Evolutionary conservation across 1,140 invertebrate species (phyloP).

Genomic region (Drosophila pruinosa): DNA sequence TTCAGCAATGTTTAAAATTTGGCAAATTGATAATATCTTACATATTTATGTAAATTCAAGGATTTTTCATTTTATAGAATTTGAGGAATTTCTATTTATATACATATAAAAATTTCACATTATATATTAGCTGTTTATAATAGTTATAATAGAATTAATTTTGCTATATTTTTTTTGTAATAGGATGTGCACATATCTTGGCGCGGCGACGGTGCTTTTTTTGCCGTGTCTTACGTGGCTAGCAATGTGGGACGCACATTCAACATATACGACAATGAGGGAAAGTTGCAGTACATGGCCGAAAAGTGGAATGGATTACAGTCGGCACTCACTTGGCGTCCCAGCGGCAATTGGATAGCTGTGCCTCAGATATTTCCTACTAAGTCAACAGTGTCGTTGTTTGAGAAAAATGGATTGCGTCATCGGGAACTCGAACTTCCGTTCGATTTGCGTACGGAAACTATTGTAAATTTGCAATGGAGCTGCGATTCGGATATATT

Average conservation of each 20-base stretch:
- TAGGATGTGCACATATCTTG: slow-evolving; percentile 87
- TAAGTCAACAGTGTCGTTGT: slow-evolving; percentile 91
- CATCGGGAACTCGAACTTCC: slow-evolving; percentile 92
- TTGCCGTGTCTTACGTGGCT: slow-evolving; percentile 89
- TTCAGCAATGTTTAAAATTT: too few species aligned
- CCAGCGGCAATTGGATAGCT: slow-evolving; percentile 91
- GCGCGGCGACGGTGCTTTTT: slow-evolving; percentile 92
- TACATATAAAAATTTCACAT: too few species aligned
- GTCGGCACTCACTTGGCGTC: slow-evolving; percentile 89
- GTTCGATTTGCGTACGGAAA: slow-evolving; percentile 84
- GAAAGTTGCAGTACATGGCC: slow-evolving; percentile 88
- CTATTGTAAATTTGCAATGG: slow-evolving; percentile 88
- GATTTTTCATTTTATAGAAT: too few species aligned
- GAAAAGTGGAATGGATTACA: slow-evolving; percentile 89
- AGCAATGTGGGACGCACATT: slow-evolving; percentile 84
- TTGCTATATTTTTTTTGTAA: neutral
- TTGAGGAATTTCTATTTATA: too few species aligned
- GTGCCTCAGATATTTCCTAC: slow-evolving; percentile 86
- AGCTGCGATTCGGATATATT: slow-evolving; percentile 91
- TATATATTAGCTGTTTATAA: too few species aligned
- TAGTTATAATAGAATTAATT: neutral
- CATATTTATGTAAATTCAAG: too few species aligned
- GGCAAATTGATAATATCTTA: too few species aligned
- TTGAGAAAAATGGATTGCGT: slow-evolving; percentile 96
- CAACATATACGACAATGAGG: slow-evolving; percentile 90